These are phyloP conservation scores for Drosophila hawaiiensis DNA, from an alignment of 2,888 invertebrate species.

Conservation along the genomic window DNA sequence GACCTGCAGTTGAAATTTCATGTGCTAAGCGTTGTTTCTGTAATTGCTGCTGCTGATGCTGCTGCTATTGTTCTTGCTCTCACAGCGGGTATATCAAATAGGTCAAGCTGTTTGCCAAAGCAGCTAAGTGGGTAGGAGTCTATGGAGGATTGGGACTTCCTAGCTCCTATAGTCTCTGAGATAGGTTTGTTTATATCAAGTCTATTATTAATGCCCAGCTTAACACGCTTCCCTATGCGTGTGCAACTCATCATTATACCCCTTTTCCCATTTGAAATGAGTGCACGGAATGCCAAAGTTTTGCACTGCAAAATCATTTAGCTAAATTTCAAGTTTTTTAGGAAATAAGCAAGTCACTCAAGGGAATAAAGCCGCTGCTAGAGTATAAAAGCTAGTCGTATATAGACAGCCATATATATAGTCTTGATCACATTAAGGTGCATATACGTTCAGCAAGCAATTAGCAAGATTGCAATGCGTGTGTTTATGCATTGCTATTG, in stretches of 20 bases:
- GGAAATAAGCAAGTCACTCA: neutral
- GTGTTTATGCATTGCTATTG: conserved; percentile 1
- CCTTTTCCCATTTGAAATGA: neutral
- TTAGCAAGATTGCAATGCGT: conserved; percentile 77
- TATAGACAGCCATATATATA: neutral
- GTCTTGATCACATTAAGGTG: conserved; percentile 55
- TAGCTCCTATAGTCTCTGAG: neutral
- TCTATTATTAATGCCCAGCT: neutral
- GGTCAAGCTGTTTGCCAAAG: neutral
- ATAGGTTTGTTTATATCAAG: neutral
- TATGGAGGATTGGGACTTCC: neutral
- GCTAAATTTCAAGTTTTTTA: neutral
- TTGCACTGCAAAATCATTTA: neutral
- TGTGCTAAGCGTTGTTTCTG: conserved; percentile 6
- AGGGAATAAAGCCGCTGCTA: neutral
- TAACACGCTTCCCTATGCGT: neutral
- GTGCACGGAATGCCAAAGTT: neutral
- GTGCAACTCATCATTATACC: neutral
- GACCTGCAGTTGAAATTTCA: conserved; percentile 5
- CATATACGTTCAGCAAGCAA: conserved; percentile 71
- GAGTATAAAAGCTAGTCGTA: conserved; percentile 9
- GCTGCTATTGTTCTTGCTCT: conserved; percentile 17
- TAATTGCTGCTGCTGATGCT: conserved; percentile 27
- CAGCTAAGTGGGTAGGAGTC: neutral
- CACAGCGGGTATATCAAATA: conserved; percentile 5